These are phyloP conservation scores for Upupa epops DNA, from an alignment of 2,113 vertebrate genomes.

Conservation along the genomic window DNA sequence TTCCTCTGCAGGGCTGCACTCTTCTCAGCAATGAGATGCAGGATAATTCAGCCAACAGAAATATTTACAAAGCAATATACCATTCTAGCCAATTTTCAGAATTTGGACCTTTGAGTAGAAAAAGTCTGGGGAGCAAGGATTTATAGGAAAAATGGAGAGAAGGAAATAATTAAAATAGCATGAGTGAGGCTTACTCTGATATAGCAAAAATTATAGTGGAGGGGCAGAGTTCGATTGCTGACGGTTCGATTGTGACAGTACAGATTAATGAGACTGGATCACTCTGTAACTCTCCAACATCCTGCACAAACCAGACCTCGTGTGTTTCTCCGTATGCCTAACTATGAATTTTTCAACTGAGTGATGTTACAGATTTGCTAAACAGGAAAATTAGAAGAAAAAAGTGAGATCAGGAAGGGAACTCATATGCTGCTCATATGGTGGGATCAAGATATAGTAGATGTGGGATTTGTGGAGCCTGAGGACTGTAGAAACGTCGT, in stretches of 20 bases:
- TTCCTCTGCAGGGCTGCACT: not conserved
- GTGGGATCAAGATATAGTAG: not conserved
- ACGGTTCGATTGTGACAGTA: not conserved
- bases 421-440: not conserved
- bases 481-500: not conserved
- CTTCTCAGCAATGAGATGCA: not conserved
- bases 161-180: not conserved
- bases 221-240: not conserved
- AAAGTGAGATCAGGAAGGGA: not conserved
- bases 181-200: not conserved
- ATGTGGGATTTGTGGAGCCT: not conserved
- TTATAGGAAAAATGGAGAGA: not conserved
- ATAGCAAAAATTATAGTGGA: not conserved
- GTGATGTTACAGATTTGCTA: not conserved
- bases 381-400: not conserved
- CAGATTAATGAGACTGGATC: not conserved
- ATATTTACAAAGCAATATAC: not conserved
- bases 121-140: not conserved
- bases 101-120: not conserved
- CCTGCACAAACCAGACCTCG: not conserved
- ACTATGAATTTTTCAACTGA: not conserved
- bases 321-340: not conserved
- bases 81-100: not conserved
- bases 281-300: not conserved
- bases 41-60: not conserved